Evolutionary conservation across 2,113 vertebrate genomes (phyloP), one percentile per base, ranked within the genome.

Genomic region (Addax nasomaculatus): DNA sequence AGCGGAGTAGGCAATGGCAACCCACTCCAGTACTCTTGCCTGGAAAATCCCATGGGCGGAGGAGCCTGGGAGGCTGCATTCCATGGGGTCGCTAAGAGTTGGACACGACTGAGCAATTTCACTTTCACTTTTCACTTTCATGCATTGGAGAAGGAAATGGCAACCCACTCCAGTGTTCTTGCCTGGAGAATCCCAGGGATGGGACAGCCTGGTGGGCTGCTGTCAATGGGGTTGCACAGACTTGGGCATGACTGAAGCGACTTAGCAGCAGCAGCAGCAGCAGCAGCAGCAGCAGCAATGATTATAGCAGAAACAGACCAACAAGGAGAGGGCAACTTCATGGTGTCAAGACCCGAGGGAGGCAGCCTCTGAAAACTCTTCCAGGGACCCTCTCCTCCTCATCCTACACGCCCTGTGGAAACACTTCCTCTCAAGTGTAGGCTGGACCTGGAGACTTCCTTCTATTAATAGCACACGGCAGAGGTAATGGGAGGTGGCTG

Each of bases 1-100:
- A 60, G 27, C 0, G 7, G 62, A 67, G 33, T 19, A 67, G 33
- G 33, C 33, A 67, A 19, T 67, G 62, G 62, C 62, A 67, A 0
- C 16, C 16, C 62, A 67, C 33, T 67, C 62, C 33, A 67, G 16
- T 67, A 10, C 62, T 67, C 62, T 67, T n/a, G 62, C 62, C 33
- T n/a, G 62, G 62, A 67, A 67, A 19, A 67, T 67, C 7, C 6
- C 33, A n/a, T 10, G 62, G 7, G 9, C 0, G 4, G 62, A n/a
- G 62, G 62, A 67, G 62, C 7, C 62, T n/a, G 16, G 16, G 4
- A 2, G 62, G 8, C 4, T 67, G 16, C 16, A 67, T 16, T 67
- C 62, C 62, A n/a, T 19, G 62, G 16, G 16, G 33, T 67, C 16
- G 0, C 16, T 0, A 67, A 67, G 62, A n/a, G 62, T n/a, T 3